Evolutionary conservation across 2,113 vertebrate genomes (phyloP).

Genomic region (Bubo blakistoni): DNA sequence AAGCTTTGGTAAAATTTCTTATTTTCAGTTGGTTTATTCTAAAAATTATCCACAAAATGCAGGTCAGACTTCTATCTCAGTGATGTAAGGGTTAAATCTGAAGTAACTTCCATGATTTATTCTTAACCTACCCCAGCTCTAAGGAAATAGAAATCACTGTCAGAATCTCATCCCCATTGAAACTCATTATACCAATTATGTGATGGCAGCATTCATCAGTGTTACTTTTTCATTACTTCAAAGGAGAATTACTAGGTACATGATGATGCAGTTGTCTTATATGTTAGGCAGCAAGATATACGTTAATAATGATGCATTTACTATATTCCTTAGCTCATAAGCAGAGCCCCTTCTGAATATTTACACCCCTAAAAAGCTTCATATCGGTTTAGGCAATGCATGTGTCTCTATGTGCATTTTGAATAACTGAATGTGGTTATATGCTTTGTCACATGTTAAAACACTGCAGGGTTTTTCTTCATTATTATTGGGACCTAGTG

Average conservation of each 20-base stretch:
- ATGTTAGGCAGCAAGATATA: not conserved
- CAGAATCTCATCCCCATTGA: not conserved
- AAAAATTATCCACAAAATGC: not conserved
- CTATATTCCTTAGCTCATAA: not conserved
- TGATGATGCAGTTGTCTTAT: not conserved
- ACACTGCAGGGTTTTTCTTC: not conserved
- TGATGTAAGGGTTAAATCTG: not conserved
- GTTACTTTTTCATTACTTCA: conserved; percentile 7
- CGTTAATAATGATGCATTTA: not conserved
- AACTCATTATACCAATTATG: conserved; percentile 25
- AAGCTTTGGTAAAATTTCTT: not conserved
- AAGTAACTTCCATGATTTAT: not conserved
- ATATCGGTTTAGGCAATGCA: not conserved
- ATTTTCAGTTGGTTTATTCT: not conserved
- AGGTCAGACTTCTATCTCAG: not conserved
- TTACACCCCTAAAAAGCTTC: not conserved
- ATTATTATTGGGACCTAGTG: not conserved
- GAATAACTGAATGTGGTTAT: not conserved
- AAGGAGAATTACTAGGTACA: not conserved
- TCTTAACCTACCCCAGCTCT: not conserved
- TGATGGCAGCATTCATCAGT: conserved; percentile 19
- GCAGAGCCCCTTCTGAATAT: not conserved
- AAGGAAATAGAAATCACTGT: not conserved
- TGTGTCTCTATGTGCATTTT: not conserved
- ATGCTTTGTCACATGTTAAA: not conserved